A percentile compares a stretch with the other conserved stretches of the same genome.
phyloP scores from a whole-genome alignment of 2,113 vertebrate genomes.

The Ictidomys tridecemlineatus region DNA sequence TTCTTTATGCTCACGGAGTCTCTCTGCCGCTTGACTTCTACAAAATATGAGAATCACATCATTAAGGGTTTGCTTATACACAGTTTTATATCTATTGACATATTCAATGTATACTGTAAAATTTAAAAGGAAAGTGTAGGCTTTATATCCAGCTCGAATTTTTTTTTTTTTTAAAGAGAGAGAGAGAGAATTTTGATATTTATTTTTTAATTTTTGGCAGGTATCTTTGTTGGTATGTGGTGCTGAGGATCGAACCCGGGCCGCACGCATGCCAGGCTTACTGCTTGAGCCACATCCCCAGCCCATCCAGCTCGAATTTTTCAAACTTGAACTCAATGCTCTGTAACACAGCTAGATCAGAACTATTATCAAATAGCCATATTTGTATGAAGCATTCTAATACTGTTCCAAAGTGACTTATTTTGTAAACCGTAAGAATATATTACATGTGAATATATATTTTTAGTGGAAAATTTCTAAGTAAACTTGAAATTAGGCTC shows the following conservation, averaged over 20 bases:
- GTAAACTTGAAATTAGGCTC: not conserved
- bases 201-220: too few relatives aligned
- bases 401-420: not conserved
- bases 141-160: too few relatives aligned
- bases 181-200: too few relatives aligned
- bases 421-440: not conserved
- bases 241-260: too few relatives aligned
- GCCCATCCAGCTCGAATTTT: too few relatives aligned
- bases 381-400: not conserved
- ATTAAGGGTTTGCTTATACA: not conserved
- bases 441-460: not conserved
- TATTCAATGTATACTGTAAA: too few relatives aligned
- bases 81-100: not conserved
- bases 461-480: not conserved
- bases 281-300: too few relatives aligned
- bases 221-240: too few relatives aligned
- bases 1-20: not conserved
- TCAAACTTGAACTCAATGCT: not conserved
- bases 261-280: too few relatives aligned
- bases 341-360: not conserved
- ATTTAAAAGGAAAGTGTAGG: too few relatives aligned
- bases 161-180: too few relatives aligned
- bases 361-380: not conserved
- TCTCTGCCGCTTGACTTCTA: not conserved
- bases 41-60: not conserved